These are phyloP conservation scores for Ormyrus nitidulus DNA, from an alignment of 2,888 invertebrate genomes.

Conservation along the genomic window DNA sequence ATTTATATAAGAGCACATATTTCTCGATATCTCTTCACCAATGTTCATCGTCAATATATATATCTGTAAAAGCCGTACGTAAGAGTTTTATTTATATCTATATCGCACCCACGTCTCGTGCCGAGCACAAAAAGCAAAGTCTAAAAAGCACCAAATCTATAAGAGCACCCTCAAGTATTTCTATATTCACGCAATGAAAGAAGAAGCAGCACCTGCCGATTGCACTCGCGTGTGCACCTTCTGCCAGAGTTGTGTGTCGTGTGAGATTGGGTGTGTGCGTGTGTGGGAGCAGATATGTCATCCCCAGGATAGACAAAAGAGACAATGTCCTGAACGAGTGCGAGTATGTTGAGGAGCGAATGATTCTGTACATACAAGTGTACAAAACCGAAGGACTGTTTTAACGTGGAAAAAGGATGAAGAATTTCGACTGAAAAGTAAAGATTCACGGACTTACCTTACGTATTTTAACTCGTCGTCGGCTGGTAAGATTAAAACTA, in stretches of 20 bases:
- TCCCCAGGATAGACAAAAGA: no score
- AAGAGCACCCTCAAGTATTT: conserved; percentile 31
- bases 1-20: conserved; percentile 43
- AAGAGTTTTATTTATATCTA: conserved; percentile 14
- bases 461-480: conserved; percentile 26
- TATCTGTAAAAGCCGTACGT: conserved; percentile 32
- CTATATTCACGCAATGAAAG: neutral
- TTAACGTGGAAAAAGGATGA: neutral
- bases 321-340: no score
- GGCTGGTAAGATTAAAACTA: neutral
- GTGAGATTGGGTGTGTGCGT: conserved; percentile 20
- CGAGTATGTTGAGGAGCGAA: no score
- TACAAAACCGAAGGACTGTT: neutral
- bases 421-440: neutral
- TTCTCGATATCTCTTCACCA: conserved; percentile 47
- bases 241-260: neutral
- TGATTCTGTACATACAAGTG: no score
- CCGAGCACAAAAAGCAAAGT: conserved; percentile 41
- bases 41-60: conserved; percentile 25
- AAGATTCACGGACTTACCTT: neutral
- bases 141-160: conserved; percentile 30
- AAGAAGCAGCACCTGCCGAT: conserved; percentile 35
- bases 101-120: conserved; percentile 34
- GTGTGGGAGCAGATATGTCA: neutral
- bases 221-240: conserved; percentile 20